phyloP scores from a whole-genome alignment of 2,113 vertebrate species.

The Tragelaphus buxtoni region DNA sequence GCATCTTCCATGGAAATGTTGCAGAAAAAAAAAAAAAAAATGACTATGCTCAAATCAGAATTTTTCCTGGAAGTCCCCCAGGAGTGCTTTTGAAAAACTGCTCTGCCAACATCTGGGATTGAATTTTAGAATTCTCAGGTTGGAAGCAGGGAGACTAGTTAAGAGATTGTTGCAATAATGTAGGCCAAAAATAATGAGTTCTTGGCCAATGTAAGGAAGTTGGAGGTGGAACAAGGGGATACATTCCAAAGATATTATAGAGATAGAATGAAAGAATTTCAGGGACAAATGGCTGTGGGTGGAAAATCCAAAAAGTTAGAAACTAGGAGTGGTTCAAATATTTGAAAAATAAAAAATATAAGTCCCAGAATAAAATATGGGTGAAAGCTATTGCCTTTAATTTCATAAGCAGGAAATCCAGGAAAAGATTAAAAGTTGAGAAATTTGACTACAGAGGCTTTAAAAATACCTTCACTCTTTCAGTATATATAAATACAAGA shows the following conservation, averaged over 20 bases:
- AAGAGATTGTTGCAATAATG: neutral
- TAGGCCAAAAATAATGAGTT: conserved; percentile 51
- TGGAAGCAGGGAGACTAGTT: too few species aligned
- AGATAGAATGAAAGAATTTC: conserved; percentile 30
- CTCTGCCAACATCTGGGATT: too few species aligned
- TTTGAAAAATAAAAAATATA: conserved; percentile 34
- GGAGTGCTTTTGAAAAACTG: too few species aligned
- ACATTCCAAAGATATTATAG: conserved; percentile 1
- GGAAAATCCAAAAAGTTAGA: conserved; percentile 9
- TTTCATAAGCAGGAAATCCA: neutral
- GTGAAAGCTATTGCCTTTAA: neutral
- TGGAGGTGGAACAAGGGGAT: conserved; percentile 35
- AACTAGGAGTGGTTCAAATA: neutral
- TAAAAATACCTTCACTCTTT: neutral
- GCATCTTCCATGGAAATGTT: conserved; percentile 37
- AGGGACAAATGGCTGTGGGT: conserved; percentile 18
- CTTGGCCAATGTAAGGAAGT: conserved; percentile 39
- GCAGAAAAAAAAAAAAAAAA: neutral
- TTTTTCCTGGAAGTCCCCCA: too few species aligned
- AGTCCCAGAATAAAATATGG: conserved; percentile 36
- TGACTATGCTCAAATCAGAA: too few species aligned
- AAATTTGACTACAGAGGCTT: neutral
- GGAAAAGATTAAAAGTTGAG: neutral
- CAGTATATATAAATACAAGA: neutral
- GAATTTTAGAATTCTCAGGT: too few species aligned